Conservation (phyloP, 2,888 invertebrate species). For the Acrocera orbiculus region DNA sequence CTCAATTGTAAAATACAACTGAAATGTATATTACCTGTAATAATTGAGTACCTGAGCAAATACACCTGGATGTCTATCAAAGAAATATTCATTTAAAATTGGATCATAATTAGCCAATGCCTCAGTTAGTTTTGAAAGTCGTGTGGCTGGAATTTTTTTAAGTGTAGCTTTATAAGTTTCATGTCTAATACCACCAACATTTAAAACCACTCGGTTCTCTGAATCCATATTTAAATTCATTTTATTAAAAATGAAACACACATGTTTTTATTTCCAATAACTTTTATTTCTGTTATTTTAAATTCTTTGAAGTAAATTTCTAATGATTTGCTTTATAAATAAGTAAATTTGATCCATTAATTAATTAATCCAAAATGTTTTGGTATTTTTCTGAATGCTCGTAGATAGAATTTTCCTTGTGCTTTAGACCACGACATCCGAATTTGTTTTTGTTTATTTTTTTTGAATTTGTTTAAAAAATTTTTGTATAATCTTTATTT, state of each 20-base stretch:
- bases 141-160: slow-evolving; percentile 93
- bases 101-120: slow-evolving; percentile 98
- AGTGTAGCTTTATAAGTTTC: slow-evolving; percentile 91
- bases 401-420: slow-evolving; percentile 11
- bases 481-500: no score
- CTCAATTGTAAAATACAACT: background rate
- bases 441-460: no score
- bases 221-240: slow-evolving; percentile 94
- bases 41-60: slow-evolving; percentile 96
- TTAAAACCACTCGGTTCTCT: slow-evolving; percentile 96
- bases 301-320: no score
- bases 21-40: slow-evolving; percentile 47
- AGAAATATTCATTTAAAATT: slow-evolving; percentile 98
- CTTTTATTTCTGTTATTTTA: no score
- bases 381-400: slow-evolving; percentile 12
- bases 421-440: slow-evolving; percentile 13
- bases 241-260: no score
- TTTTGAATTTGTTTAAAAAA: no score
- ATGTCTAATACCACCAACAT: slow-evolving; percentile 95
- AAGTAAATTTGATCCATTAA: no score
- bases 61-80: slow-evolving; percentile 91
- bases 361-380: no score
- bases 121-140: slow-evolving; percentile 85
- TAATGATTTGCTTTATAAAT: no score
- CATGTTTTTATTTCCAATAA: no score